Base-by-base conservation (phyloP, 2,888 invertebrate species). In the Idaea straminata region DNA sequence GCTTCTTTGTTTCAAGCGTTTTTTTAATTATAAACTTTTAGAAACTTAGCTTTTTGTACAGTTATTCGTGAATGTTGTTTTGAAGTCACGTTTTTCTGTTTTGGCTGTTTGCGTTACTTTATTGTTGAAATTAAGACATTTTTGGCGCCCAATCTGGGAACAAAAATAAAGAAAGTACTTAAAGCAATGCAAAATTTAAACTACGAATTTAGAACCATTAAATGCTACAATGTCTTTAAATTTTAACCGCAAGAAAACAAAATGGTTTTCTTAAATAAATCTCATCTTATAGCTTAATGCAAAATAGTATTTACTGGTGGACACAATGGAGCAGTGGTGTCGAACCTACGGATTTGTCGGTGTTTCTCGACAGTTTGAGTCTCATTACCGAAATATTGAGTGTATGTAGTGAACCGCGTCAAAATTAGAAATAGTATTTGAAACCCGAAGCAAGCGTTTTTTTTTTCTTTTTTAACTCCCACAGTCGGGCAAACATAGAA, bases 281-380 rank as follows among this genome's bases (percentile, higher is more conserved):
- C 80, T 82, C 80, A 82, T 82, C 77, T 83, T 79, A 82, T 79
- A 34, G 25, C 74, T 79, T 83, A 83, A 86, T 83, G 81, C 80
- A 81, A 84, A 84, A 84, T 83, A 82, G 81, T 83, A 82, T 83
- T 25, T 83, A 83, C 47, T 47, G 47, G 7, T 47, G 13, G 6
- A 47, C 47, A 47, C 47, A 47, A 47, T 47, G 47, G 13, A 47
- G 10, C 10, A 10, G 4, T 13, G 3, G 47, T 25, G 25, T 25
- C 25, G 1, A 25, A 25, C 25, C 25, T 25, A 3, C 25, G 2
- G 25, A 25, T 25, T 25, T 1, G 25, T 25, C 25, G 25, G 25
- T 2, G 3, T 25, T 25, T 25, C 25, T 25, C 25, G n/a, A 25
- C 25, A 3, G 3, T 1, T 25, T 25, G 3, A 25, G 25, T 25